Evolutionary conservation across 1,140 invertebrate genomes (phyloP).

Genomic region (Pseudomyrmex flavicornis): DNA sequence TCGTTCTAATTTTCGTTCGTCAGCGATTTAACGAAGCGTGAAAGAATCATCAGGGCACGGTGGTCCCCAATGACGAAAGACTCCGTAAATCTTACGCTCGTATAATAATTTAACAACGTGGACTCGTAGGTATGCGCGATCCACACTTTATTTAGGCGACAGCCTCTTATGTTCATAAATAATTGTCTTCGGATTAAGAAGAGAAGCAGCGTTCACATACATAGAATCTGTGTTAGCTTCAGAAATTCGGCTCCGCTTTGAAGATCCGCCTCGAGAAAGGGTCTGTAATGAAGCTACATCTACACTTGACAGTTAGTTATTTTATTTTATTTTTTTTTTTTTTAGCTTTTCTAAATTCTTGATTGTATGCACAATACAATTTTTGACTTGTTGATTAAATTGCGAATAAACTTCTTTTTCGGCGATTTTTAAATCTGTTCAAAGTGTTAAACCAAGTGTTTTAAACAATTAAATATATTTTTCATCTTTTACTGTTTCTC

Average conservation of each 20-base stretch:
- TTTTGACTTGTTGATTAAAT: neutral
- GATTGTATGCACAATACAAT: neutral
- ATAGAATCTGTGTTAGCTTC: slow-evolving; percentile 60
- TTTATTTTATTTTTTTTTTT: neutral
- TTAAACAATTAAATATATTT: neutral
- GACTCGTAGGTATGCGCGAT: slow-evolving; percentile 69
- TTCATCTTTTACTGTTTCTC: neutral
- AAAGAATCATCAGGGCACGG: slow-evolving; percentile 59
- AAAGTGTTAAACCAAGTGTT: neutral
- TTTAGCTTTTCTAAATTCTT: slow-evolving; percentile 8
- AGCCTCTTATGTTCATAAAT: slow-evolving; percentile 79
- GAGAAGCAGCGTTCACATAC: slow-evolving; percentile 37
- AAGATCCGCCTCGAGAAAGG: slow-evolving; percentile 29
- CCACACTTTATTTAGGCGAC: slow-evolving; percentile 71
- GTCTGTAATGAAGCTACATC: slow-evolving; percentile 33
- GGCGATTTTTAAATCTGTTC: neutral
- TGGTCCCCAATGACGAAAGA: slow-evolving; percentile 75
- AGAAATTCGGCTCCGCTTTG: slow-evolving; percentile 66
- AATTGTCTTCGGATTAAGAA: slow-evolving; percentile 78
- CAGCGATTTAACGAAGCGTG: slow-evolving; percentile 59
- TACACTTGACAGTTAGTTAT: slow-evolving; percentile 3
- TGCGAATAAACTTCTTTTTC: neutral
- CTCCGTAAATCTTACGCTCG: slow-evolving; percentile 77
- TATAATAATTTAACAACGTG: slow-evolving; percentile 82
- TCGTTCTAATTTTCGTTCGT: slow-evolving; percentile 59